Base-by-base conservation (phyloP, 2,888 invertebrate species). In the Scaptodrosophila latifasciaeformis region DNA sequence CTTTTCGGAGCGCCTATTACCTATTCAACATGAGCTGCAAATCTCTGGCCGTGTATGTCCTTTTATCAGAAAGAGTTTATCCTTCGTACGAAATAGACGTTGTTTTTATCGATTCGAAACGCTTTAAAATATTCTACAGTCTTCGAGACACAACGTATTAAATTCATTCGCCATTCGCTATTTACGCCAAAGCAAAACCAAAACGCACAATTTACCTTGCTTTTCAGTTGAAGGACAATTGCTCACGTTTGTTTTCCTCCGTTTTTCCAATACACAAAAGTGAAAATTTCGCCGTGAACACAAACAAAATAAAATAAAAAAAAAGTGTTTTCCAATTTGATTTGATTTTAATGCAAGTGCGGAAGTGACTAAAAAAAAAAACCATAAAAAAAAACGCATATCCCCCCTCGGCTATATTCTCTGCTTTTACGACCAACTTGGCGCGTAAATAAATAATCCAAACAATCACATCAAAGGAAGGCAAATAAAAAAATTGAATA, bases 51-150 rank as follows among this genome's bases (percentile, higher is more conserved):
- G 58, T 53, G 62, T 42, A 35, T 27, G 18, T 21, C 18, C 19
- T 53, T 31, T 40, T 55, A 50, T 62, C 67, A 83, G 83, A 84
- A 79, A 82, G 84, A 82, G 82, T 83, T 77, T 72, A 82, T 82
- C 83, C 83, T 83, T 84, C 75, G 82, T 74, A 65, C 78, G 67
- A 67, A 61, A 49, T 65, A 59, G 80, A 70, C 77, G 78, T 62
- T 58, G 15, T 74, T 70, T 77, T 59, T 57, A 66, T 76, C 60
- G 64, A n/a, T n/a, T n/a, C n/a, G n/a, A n/a, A n/a, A n/a, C n/a
- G n/a, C n/a, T n/a, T 15, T 13, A 13, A 12, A 13, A 29, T 30
- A 12, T 9, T 29, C 30, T 9, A 29, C 10, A 44, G 65, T 54
- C 56, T 3, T 9, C 31, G 6, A 9, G 5, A 31, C 31, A 31